Base-by-base conservation (phyloP, 2,113 vertebrate species). In the Tragulus kanchil region DNA sequence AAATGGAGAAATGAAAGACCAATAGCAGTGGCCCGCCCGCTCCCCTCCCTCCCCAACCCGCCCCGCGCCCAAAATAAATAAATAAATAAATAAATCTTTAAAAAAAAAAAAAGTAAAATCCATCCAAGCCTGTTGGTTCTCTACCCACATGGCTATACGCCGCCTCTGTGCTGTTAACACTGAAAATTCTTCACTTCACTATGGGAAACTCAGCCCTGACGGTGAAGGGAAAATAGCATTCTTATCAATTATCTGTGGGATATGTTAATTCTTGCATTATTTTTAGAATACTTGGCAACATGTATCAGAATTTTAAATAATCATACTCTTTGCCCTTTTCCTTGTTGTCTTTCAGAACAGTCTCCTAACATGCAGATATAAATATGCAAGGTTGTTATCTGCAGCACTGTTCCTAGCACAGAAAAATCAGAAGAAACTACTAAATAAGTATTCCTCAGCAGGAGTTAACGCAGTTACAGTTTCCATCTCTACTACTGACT, bases 391-490 rank as follows among this genome's bases (percentile, higher is more conserved):
- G 42, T 86, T 56, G 59, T 65, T 54, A 83, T 23, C 28, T 89
- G 2, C 12, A 85, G 42, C 16, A 90, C 12, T 54, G 17, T 19
- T 77, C 62, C 0, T 85, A 95, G 85, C 13, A 82, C 36, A 48
- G 84, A 85, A 87, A 92, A 89, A 92, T 54, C 21, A 90, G 54
- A 69, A 89, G 82, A 96, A n/a, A 10, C 58, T 79, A 92, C 52
- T 67, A 89, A 86, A 59, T 54, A 77, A 2, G 8, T 14, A 36
- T 25, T 45, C 45, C 48, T 69, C 45, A 93, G 77, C 2, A 79
- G 28, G 16, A 2, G 3, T 91, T 75, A 82, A 65, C 1, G 65
- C 86, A 89, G 21, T 65, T 86, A 58, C 0, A 0, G 28, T 25
- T 52, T 31, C 48, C 6, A 69, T 16, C 8, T 86, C 65, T 31